A percentile compares a stretch with the other conserved stretches of the same genome.
phyloP scores from a whole-genome alignment of 2,113 vertebrate genomes.

The Strix uralensis region DNA sequence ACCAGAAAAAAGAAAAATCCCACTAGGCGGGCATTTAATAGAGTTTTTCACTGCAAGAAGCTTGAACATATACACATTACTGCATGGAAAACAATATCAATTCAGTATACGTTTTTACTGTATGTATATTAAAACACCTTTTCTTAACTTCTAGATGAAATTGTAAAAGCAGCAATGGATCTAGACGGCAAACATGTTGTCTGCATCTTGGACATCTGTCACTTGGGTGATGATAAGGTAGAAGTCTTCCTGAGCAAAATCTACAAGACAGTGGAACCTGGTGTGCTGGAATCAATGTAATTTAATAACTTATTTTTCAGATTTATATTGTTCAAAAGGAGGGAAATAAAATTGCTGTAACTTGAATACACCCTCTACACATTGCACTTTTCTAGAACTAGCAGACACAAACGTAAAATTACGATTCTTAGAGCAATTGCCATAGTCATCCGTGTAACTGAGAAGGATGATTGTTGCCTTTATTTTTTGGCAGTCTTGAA shows the following conservation, averaged over 20 bases:
- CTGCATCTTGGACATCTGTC: constrained; percentile 85
- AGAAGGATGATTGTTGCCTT: not conserved
- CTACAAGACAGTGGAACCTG: constrained; percentile 72
- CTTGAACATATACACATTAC: not conserved
- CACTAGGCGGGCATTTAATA: not conserved
- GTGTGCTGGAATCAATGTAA: not conserved
- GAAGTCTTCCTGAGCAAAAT: constrained; percentile 86
- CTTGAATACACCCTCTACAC: not conserved
- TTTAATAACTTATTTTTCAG: constrained; percentile 27
- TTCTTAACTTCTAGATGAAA: constrained; percentile 68
- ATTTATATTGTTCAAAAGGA: not conserved
- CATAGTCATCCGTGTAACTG: not conserved
- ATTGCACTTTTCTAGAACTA: constrained; percentile 23
- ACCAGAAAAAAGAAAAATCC: not conserved
- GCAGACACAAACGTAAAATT: not conserved
- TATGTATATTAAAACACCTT: not conserved
- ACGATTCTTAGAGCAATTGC: not conserved
- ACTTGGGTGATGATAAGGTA: constrained; percentile 79
- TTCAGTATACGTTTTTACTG: not conserved
- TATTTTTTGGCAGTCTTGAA: not conserved
- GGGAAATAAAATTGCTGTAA: constrained; percentile 10
- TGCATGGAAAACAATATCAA: not conserved
- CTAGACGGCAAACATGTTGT: constrained; percentile 78
- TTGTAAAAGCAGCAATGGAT: constrained; percentile 66
- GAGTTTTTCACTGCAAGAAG: not conserved